Conservation (phyloP, 2,888 invertebrate species). For the Eristalis intricaria region DNA sequence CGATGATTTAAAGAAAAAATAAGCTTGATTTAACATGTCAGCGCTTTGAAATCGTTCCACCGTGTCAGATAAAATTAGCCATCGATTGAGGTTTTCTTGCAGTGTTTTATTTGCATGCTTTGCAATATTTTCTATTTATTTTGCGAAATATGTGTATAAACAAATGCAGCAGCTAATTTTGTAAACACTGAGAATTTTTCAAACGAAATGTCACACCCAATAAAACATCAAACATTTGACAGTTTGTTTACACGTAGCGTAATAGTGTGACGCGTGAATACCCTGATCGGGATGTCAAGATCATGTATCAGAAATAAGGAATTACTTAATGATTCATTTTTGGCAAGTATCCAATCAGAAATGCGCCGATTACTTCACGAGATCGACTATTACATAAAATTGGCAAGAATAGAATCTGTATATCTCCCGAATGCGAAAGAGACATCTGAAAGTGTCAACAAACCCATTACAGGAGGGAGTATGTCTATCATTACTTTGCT, state of each 20-base stretch:
- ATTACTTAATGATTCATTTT: constrained; percentile 51
- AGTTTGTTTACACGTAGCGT: constrained; percentile 18
- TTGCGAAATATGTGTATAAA: neutral
- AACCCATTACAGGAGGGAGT: constrained; percentile 14
- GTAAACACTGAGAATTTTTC: constrained; percentile 14
- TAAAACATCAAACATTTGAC: constrained; percentile 34
- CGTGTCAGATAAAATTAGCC: neutral
- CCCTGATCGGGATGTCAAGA: constrained; percentile 49
- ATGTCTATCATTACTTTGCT: neutral
- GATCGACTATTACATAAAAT: constrained; percentile 29
- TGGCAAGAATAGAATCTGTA: constrained; percentile 22
- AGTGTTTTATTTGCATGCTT: neutral
- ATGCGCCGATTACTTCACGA: constrained; percentile 20
- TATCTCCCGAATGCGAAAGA: neutral
- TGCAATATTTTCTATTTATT: constrained; percentile 1
- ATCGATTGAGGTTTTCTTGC: neutral
- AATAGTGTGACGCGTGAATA: constrained; percentile 34
- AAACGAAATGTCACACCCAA: constrained; percentile 12
- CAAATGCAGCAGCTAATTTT: neutral
- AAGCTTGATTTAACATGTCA: neutral
- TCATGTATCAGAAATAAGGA: constrained; percentile 51
- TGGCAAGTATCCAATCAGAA: constrained; percentile 47
- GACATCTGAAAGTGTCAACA: constrained; percentile 17
- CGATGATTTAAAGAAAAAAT: neutral
- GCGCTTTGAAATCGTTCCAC: neutral